Conservation (phyloP, 2,797 vertebrate species). For the Sarcophilus harrisii region DNA sequence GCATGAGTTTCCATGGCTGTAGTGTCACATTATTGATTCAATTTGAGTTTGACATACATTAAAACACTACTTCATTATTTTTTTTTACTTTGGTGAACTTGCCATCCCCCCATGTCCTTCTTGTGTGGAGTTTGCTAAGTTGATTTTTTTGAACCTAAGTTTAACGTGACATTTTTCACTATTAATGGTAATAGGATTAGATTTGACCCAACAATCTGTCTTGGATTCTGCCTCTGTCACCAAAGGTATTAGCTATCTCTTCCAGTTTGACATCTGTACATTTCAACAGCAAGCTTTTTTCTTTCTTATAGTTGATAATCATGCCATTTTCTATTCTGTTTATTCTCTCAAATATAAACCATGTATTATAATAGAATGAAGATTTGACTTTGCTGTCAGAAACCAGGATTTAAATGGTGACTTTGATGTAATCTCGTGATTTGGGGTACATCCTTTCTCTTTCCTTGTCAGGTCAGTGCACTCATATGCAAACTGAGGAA, state of each 20-base stretch:
- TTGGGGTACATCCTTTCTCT: not conserved
- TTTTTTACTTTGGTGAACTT: not conserved
- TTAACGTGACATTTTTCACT: not conserved
- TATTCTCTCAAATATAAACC: not conserved
- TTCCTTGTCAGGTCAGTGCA: not conserved
- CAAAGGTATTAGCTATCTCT: not conserved
- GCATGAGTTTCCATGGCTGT: not conserved
- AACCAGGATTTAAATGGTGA: not conserved
- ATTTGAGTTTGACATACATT: not conserved
- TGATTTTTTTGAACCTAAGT: not conserved
- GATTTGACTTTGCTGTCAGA: not conserved
- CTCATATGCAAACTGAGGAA: not conserved
- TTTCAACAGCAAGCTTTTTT: not conserved
- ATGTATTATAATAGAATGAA: not conserved
- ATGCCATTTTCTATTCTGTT: not conserved
- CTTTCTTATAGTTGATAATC: not conserved
- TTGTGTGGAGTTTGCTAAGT: not conserved
- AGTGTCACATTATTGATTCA: not conserved
- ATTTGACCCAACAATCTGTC: not conserved
- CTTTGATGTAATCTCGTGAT: not conserved
- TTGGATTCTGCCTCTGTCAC: not conserved
- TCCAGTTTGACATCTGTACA: not conserved
- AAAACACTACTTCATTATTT: not conserved
- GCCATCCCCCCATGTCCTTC: not conserved
- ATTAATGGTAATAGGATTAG: not conserved